phyloP scores from a whole-genome alignment of 2,113 vertebrate genomes.

The Muscicapa adusta region DNA sequence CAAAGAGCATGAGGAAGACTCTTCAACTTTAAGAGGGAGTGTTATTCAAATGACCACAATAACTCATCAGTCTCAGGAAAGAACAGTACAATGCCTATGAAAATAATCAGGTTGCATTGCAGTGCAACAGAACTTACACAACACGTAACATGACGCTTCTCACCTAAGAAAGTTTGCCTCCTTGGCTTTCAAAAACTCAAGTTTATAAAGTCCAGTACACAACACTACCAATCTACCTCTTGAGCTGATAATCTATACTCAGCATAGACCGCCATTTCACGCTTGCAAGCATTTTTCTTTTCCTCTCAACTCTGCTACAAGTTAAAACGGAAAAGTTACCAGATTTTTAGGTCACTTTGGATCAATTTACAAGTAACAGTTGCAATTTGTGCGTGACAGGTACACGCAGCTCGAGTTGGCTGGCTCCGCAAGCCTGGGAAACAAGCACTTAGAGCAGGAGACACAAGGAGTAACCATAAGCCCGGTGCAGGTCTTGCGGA shows the following conservation, averaged over 20 bases:
- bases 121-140: neutral
- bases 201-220: neutral
- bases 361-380: neutral
- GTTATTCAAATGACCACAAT: neutral
- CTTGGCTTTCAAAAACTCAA: neutral
- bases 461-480: rapidly evolving
- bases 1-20: neutral
- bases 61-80: neutral
- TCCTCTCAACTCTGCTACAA: neutral
- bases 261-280: neutral
- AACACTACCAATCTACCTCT: too few species aligned
- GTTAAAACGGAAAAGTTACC: neutral
- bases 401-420: too few species aligned
- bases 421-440: neutral
- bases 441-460: rapidly evolving
- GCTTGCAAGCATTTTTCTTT: neutral
- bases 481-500: rapidly evolving
- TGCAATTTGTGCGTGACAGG: neutral
- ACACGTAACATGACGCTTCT: rapidly evolving
- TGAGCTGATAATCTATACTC: neutral
- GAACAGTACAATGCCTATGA: neutral
- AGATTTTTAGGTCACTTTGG: neutral
- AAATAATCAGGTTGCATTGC: too few species aligned
- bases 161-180: neutral
- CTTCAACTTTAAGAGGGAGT: neutral